Percentiles rank a stretch among this genome's conserved stretches.
Conservation (phyloP, 2,888 invertebrate species). For the Cataglyphis livida region DNA sequence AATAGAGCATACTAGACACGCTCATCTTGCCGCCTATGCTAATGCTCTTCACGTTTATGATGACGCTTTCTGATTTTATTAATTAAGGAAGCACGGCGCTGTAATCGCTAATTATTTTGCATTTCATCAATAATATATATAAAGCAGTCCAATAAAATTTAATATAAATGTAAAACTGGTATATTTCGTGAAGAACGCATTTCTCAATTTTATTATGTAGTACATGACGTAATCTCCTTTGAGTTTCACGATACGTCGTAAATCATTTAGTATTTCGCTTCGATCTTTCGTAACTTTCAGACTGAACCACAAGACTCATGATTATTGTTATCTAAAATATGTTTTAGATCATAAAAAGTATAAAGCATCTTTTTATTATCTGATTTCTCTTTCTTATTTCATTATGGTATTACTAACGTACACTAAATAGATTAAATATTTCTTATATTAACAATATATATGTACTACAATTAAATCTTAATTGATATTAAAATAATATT, state of each 20-base stretch:
- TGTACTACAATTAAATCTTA: not conserved
- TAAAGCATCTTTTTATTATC: slow-evolving; percentile 6
- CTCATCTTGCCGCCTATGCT: slow-evolving; percentile 57
- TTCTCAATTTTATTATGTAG: slow-evolving; percentile 13
- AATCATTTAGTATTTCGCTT: not conserved
- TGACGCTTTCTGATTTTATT: slow-evolving; percentile 5
- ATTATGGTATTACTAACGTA: not conserved
- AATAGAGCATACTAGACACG: slow-evolving; percentile 65
- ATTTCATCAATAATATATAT: not conserved
- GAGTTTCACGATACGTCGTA: slow-evolving; percentile 22
- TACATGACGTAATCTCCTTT: not conserved
- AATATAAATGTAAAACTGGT: not conserved
- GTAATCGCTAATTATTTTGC: not conserved
- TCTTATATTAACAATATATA: not conserved
- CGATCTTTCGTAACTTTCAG: slow-evolving; percentile 23
- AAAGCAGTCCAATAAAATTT: not conserved
- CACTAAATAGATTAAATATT: not conserved
- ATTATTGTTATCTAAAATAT: slow-evolving; percentile 10
- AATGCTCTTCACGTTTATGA: slow-evolving; percentile 21
- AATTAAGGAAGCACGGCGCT: not conserved
- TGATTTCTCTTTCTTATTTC: slow-evolving; percentile 8
- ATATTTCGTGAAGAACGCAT: not conserved
- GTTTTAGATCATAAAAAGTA: slow-evolving; percentile 35
- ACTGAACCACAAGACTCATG: slow-evolving; percentile 35
- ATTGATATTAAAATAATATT: not conserved